Base-by-base conservation (phyloP, 2,797 vertebrate species). In the Danio jaintianensis region DNA sequence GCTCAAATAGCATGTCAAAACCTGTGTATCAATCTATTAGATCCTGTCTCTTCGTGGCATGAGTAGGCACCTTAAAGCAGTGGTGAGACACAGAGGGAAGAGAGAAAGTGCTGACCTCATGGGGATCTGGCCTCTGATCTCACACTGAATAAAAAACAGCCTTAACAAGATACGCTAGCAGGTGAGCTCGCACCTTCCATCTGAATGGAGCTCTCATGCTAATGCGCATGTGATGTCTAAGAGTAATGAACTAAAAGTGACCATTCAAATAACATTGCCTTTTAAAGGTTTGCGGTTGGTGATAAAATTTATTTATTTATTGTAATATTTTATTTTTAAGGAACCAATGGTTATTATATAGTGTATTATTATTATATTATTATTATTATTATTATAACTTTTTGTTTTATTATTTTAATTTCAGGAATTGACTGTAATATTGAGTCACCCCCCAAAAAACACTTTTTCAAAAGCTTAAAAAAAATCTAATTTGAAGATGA, bases 1-100 rank as follows among this genome's bases (percentile, higher is more conserved):
- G 93, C 94, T 96, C 94, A 96, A 96, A 96, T 94, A 95, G 94
- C 93, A 95, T 96, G 96, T 97, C 96, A 96, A 93, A 96, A 95
- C 92, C 94, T 95, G 95, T 96, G 95, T 96, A 96, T 96, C 96
- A 95, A 93, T 95, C 92, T 92, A 94, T 95, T 95, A 94, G 93
- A 92, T 95, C 91, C 92, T 87, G 88, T 93, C 92, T 95, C 90
- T 92, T 91, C 89, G 91, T 84, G 91, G 92, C 94, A 94, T 92
- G 93, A 94, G 93, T 91, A 92, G 94, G 91, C 93, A 96, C 92
- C 89, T 92, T 92, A 93, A 93, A 92, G 89, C 92, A 89, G 83
- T 63, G 50, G 78, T 61, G 58, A 62, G 75, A 75, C 73, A 59
- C 66, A 66, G 78, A 85, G 85, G 75, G 78, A 85, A 88, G 85